Evolutionary conservation across 2,113 vertebrate species (phyloP), one percentile per base, ranked within the genome.

Genomic region (Okapia johnstoni): DNA sequence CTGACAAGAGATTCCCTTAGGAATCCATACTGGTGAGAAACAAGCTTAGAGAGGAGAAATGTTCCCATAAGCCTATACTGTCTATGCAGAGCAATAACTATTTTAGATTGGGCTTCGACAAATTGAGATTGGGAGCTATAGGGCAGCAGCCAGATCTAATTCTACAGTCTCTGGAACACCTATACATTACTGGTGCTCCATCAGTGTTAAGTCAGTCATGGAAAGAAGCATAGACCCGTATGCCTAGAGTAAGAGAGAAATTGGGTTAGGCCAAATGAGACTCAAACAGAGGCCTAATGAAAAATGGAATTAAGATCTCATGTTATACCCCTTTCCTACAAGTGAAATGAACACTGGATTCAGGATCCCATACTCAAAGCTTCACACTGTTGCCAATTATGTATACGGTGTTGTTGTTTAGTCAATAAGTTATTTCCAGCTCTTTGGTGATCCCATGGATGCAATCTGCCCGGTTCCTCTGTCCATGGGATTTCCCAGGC

Each of bases 91-190:
- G 43, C 26, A 60, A 48, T 76, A 93, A 80, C 30, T 90, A 43
- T 88, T 97, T 97, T 70, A 91, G 63, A 95, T 40, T 93, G 40
- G 28, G 15, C 30, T 66, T 36, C 66, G 94, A 88, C 21, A 94
- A 88, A 90, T 46, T 88, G 70, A 88, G 50, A 60, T 48, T 92
- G 50, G 79, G 76, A 90, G 16, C 61, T 55, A 86, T 28, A 70
- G 43, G 85, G 70, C 25, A 96, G 30, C 55, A 94, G 66, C n/a
- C 8, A 9, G 84, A 95, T 92, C 92, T 89, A 92, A 93, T 91
- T 61, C 55, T 80, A 90, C 77, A 43, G 66, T 93, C 60, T 96
- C 77, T 76, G 94, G 60, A 97, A 70, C 84, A 95, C 70, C 92
- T 96, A 96, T 46, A 85, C n/a, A 84, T 88, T 90, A 88, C 43